Conservation (phyloP, 2,888 invertebrate genomes). For the Bugulina stolonifera region DNA sequence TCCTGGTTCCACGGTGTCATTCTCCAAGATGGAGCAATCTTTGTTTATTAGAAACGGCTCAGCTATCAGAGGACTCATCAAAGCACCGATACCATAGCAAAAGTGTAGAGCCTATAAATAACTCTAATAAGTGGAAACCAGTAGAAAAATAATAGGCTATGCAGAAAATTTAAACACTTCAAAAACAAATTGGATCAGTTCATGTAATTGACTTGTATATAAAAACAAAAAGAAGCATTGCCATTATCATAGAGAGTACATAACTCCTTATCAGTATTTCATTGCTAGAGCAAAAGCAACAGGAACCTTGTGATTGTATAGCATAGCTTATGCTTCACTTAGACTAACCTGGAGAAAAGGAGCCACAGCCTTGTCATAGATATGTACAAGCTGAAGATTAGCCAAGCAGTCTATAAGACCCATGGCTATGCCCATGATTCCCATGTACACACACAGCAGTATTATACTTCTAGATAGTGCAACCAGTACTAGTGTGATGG, state of each 20-base stretch:
- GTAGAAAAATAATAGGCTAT: too few species aligned
- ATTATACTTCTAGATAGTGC: constrained; percentile 45
- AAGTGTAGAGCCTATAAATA: constrained; percentile 55
- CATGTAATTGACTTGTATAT: too few species aligned
- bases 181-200: too few species aligned
- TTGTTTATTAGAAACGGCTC: constrained; percentile 54
- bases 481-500: constrained; percentile 51
- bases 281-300: too few species aligned
- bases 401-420: constrained; percentile 56
- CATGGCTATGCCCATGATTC: constrained; percentile 56
- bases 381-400: constrained; percentile 54
- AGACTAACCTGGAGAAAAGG: constrained; percentile 54
- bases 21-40: constrained; percentile 48
- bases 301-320: too few species aligned
- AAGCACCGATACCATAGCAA: constrained; percentile 56
- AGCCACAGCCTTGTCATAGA: constrained; percentile 53
- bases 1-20: background rate
- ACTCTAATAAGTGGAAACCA: too few species aligned
- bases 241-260: too few species aligned
- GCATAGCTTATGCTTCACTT: too few species aligned
- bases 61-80: constrained; percentile 55
- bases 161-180: too few species aligned
- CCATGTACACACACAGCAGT: constrained; percentile 45
- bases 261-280: too few species aligned
- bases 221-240: too few species aligned